Evolutionary conservation across 2,888 invertebrate species (phyloP).

Genomic region (Philereme transversata): DNA sequence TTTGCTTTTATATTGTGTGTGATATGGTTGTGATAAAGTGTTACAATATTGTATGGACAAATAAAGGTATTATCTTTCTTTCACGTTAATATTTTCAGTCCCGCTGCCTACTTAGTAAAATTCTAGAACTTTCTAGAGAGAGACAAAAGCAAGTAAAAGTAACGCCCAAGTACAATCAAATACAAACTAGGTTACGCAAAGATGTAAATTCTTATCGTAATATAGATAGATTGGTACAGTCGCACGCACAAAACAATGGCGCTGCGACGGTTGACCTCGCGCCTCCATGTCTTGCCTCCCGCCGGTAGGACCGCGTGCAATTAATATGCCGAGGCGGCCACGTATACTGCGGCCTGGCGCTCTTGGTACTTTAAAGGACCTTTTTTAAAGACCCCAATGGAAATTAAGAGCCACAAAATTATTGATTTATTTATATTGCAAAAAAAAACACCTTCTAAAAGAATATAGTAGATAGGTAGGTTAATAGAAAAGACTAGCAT

Average conservation of each 20-base stretch:
- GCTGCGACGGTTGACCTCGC: conserved; percentile 82
- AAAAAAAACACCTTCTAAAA: too few species aligned
- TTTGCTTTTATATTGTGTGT: too few species aligned
- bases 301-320: conserved; percentile 83
- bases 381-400: conserved; percentile 6
- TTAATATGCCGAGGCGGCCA: conserved; percentile 84
- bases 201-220: conserved; percentile 43
- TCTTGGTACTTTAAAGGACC: conserved; percentile 53
- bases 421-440: too few species aligned
- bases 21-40: too few species aligned
- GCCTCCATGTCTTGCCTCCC: conserved; percentile 76
- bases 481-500: too few species aligned
- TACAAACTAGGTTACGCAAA: conserved; percentile 43
- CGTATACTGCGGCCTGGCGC: conserved; percentile 52
- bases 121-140: neutral
- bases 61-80: too few species aligned
- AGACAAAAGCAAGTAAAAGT: conserved; percentile 12
- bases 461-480: too few species aligned
- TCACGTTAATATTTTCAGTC: too few species aligned
- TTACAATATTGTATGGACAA: too few species aligned
- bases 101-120: too few species aligned
- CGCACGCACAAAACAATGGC: conserved; percentile 82
- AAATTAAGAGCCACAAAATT: too few species aligned
- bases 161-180: conserved; percentile 38
- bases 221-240: conserved; percentile 58